Evolutionary conservation across 1,140 invertebrate genomes (phyloP), one percentile per base, ranked within the genome.

Genomic region (Conopomorpha cramerella): DNA sequence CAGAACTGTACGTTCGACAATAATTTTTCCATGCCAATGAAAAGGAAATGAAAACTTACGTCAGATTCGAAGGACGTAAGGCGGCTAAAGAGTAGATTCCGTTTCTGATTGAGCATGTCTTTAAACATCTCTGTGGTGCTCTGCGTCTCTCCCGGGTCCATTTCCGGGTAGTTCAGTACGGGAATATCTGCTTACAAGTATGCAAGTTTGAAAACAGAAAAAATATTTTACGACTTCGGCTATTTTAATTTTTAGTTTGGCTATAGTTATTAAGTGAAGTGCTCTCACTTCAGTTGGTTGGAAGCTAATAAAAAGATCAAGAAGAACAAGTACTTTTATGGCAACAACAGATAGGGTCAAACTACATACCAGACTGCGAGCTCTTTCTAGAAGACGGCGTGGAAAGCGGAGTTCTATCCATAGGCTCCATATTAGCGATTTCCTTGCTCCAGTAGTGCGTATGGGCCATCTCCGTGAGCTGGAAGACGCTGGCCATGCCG

Each of bases 371-470:
- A n/a, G 10, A 29, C 3, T 29, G 13, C 28, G 4, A 4, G 10
- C 13, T 29, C 8, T n/a, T n/a, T n/a, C n/a, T n/a, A n/a, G n/a
- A n/a, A n/a, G n/a, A n/a, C n/a, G n/a, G n/a, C n/a, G n/a, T n/a
- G n/a, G n/a, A n/a, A n/a, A n/a, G n/a, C n/a, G n/a, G n/a, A n/a
- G n/a, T n/a, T n/a, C n/a, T n/a, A n/a, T n/a, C n/a, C n/a, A n/a
- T n/a, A n/a, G n/a, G n/a, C n/a, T n/a, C 3, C 28, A 11, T 29
- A 29, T 29, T 4, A 8, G 78, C 77, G 1, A 90, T 60, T 57
- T 97, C 95, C 61, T 93, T 92, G 32, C 89, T 90, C 95, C 95
- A 99, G 64, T 93, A 99, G 74, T 99, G 96, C 0, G 96, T 99
- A 71, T 99, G 96, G 1, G 95, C 93, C 59, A 99, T 96, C 82